Evolutionary conservation across 2,797 vertebrate genomes (phyloP).

Genomic region (Ceryle rudis): DNA sequence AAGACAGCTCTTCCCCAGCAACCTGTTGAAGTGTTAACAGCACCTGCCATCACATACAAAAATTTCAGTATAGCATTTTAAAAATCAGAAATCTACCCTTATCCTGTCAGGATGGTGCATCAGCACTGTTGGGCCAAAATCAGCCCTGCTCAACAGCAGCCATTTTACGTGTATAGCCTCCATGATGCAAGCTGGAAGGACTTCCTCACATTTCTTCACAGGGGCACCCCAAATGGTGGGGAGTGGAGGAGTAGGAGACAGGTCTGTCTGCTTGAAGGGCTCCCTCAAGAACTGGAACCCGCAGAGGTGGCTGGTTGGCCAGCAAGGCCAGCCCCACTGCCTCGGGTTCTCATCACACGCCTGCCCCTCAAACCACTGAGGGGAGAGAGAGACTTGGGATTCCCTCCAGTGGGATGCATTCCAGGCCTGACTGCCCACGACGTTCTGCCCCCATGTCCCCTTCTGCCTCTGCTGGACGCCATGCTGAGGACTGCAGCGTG

Average conservation of each 20-base stretch:
- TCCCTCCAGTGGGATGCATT: accelerated
- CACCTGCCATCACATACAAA: neutral
- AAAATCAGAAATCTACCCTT: neutral
- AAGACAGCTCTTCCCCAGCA: neutral
- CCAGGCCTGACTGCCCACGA: accelerated
- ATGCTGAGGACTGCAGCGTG: accelerated
- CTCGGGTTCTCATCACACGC: accelerated
- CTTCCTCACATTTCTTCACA: neutral
- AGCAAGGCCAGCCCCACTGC: accelerated
- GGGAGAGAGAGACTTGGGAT: accelerated
- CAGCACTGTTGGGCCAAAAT: neutral
- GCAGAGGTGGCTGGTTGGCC: accelerated
- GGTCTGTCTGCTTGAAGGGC: no score
- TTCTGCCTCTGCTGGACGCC: neutral
- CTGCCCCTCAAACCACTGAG: neutral
- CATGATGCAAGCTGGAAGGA: accelerated
- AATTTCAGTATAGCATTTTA: neutral
- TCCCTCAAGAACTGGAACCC: accelerated
- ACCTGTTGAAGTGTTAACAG: neutral
- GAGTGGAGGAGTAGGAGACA: neutral
- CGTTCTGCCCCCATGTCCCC: accelerated
- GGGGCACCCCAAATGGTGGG: accelerated
- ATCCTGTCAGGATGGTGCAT: neutral
- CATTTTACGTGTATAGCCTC: accelerated
- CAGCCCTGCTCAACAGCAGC: neutral